These are phyloP conservation scores for Trachemys scripta DNA, from an alignment of 2,113 vertebrate genomes.

Conservation along the genomic window DNA sequence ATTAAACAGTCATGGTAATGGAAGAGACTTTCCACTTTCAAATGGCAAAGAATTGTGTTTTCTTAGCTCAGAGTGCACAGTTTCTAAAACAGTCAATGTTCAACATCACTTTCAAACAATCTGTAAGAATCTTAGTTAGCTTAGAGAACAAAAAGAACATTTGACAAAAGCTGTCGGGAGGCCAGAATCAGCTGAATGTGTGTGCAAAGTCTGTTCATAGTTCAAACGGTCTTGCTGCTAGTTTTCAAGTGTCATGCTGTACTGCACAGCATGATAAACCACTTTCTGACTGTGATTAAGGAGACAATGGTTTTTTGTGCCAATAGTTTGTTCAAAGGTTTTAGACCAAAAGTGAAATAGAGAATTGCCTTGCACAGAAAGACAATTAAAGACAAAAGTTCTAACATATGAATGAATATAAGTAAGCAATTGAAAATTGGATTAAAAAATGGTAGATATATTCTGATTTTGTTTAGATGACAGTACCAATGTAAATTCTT, in stretches of 20 bases:
- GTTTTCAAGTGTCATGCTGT: conserved; percentile 32
- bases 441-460: neutral
- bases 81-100: neutral
- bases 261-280: conserved; percentile 52
- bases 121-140: neutral
- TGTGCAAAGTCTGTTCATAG: conserved; percentile 34
- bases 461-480: neutral
- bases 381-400: neutral
- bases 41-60: neutral
- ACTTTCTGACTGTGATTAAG: conserved; percentile 42
- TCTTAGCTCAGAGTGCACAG: neutral
- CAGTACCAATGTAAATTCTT: neutral
- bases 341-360: conserved; percentile 23
- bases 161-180: conserved; percentile 47
- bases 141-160: conserved; percentile 11
- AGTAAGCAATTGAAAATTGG: neutral
- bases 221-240: conserved; percentile 53
- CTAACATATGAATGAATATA: neutral
- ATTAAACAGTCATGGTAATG: neutral
- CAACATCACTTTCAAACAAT: neutral
- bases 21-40: neutral
- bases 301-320: conserved; percentile 15
- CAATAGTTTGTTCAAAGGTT: conserved; percentile 49
- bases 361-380: neutral
- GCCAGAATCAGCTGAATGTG: conserved; percentile 6